phyloP scores from a whole-genome alignment of 2,113 vertebrate species.

The Gopherus evgoodei region DNA sequence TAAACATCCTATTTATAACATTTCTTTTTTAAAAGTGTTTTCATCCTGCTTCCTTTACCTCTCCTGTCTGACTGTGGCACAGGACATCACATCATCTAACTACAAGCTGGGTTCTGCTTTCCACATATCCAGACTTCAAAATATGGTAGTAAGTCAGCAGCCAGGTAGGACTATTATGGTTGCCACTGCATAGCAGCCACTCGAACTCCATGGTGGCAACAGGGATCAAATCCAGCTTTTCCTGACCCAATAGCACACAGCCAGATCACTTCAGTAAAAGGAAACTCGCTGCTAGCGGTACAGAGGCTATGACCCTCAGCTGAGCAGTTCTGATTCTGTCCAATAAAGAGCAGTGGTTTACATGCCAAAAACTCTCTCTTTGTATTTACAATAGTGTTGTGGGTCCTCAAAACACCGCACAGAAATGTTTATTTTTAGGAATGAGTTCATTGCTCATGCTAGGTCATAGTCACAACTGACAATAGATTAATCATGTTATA shows the following conservation, averaged over 20 bases:
- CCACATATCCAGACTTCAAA: neutral
- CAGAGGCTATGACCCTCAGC: neutral
- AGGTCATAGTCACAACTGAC: neutral
- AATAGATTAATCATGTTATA: neutral
- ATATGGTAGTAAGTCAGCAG: neutral
- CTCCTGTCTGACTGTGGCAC: neutral
- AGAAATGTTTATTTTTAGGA: neutral
- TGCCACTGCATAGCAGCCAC: neutral
- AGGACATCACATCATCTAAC: neutral
- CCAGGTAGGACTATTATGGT: neutral
- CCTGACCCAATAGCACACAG: neutral
- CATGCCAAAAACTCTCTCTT: too few species aligned
- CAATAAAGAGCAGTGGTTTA: neutral
- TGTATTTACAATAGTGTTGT: neutral
- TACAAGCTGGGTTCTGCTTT: neutral
- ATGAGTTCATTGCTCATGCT: neutral
- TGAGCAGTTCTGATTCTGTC: neutral
- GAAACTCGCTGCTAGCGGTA: neutral
- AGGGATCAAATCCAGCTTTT: neutral
- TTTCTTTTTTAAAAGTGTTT: neutral
- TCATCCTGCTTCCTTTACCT: neutral
- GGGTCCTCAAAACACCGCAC: neutral
- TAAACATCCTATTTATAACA: neutral
- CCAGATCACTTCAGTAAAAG: neutral
- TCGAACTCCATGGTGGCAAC: neutral